phyloP scores from a whole-genome alignment of 2,888 invertebrate genomes.

The Drepanosiphum platanoidis region DNA sequence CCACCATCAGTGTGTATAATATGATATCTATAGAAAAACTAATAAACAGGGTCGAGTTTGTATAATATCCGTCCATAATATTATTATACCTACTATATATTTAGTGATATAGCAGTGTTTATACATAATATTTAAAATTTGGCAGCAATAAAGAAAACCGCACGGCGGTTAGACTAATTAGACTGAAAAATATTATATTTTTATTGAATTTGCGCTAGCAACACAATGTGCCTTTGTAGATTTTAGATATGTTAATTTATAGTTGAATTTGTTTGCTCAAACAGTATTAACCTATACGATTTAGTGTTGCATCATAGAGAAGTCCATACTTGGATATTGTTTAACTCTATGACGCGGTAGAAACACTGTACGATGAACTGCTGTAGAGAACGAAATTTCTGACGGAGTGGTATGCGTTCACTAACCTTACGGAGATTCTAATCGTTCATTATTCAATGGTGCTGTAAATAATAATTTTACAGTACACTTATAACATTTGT shows the following conservation, averaged over 20 bases:
- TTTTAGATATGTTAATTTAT: constrained; percentile 47
- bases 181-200: constrained; percentile 54
- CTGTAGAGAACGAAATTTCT: not conserved
- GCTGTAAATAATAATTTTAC: not conserved
- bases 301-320: not conserved
- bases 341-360: not conserved
- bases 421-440: not conserved
- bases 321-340: not conserved
- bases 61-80: constrained; percentile 60
- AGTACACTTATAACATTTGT: not conserved
- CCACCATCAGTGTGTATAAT: too few species aligned
- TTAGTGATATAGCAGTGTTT: constrained; percentile 25
- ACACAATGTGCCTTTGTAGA: constrained; percentile 54
- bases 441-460: not conserved
- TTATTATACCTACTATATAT: constrained; percentile 51
- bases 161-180: constrained; percentile 42
- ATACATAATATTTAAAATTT: constrained; percentile 49
- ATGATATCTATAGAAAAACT: constrained; percentile 49
- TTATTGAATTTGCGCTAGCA: constrained; percentile 40
- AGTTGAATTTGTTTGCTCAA: constrained; percentile 60
- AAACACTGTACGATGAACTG: not conserved
- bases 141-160: constrained; percentile 44
- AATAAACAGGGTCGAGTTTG: constrained; percentile 57
- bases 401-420: not conserved
- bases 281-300: constrained; percentile 40